phyloP scores from a whole-genome alignment of 2,888 invertebrate genomes.

The Brachypalpus laphriformis region DNA sequence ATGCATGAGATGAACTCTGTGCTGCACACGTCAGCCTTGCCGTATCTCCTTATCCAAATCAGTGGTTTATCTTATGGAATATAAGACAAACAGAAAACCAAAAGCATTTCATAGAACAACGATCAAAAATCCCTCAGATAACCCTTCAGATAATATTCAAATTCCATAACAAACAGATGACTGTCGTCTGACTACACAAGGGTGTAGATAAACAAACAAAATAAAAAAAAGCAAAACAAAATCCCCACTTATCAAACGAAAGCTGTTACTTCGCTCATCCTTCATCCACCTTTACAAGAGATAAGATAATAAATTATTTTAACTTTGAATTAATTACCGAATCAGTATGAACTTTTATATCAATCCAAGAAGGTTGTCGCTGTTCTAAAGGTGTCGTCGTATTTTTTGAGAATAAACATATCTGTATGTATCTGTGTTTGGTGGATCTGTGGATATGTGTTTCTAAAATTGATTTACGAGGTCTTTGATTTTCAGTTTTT shows the following conservation, averaged over 20 bases:
- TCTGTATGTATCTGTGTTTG: constrained; percentile 43
- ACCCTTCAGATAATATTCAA: constrained; percentile 15
- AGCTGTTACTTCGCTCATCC: constrained; percentile 32
- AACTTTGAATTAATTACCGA: constrained; percentile 62
- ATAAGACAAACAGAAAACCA: background rate
- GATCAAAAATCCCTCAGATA: constrained; percentile 29
- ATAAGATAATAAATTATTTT: constrained; percentile 63
- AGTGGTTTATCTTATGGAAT: background rate
- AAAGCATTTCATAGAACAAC: background rate
- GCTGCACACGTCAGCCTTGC: background rate
- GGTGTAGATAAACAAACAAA: background rate
- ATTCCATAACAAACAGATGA: constrained; percentile 30
- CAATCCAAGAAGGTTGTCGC: constrained; percentile 57
- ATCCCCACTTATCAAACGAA: constrained; percentile 43
- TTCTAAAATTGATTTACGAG: background rate
- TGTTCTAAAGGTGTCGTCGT: constrained; percentile 24
- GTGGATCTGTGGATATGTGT: background rate
- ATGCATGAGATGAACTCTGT: background rate
- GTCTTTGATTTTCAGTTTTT: too few species aligned
- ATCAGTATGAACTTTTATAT: constrained; percentile 62
- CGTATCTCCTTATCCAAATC: background rate
- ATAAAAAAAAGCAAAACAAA: background rate
- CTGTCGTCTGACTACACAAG: background rate
- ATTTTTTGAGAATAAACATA: constrained; percentile 40
- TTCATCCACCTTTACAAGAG: constrained; percentile 48